Conservation (phyloP, 2,888 invertebrate genomes). For the Ferrisia virgata region DNA sequence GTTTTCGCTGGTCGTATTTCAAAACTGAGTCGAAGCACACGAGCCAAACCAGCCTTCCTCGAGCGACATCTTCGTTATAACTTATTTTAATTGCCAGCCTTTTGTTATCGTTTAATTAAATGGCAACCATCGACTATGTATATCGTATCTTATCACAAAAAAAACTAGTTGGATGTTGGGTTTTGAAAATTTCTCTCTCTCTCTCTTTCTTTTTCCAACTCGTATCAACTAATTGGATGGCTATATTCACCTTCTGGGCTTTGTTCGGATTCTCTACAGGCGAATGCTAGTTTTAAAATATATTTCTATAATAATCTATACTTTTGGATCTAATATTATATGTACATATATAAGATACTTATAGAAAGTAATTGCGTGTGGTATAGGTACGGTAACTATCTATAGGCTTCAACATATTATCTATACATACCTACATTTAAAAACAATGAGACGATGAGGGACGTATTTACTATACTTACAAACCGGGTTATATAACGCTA, state of each 20-base stretch:
- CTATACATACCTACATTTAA: too few relatives aligned
- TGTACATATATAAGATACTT: too few relatives aligned
- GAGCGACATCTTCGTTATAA: slow-evolving; percentile 13
- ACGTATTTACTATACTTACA: too few relatives aligned
- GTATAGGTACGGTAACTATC: not conserved
- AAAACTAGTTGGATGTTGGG: too few relatives aligned
- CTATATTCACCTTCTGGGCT: not conserved
- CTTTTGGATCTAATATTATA: not conserved
- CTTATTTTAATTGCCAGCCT: slow-evolving; percentile 15
- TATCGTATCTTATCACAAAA: too few relatives aligned
- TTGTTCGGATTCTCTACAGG: not conserved
- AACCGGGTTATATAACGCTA: too few relatives aligned
- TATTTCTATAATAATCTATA: not conserved
- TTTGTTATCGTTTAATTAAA: slow-evolving; percentile 26
- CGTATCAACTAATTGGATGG: not conserved
- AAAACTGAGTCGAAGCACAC: not conserved
- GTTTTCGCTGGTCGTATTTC: not conserved
- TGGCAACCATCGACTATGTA: not conserved
- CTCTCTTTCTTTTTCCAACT: not conserved
- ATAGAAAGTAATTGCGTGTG: slow-evolving; percentile 23
- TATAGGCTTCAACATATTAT: too few relatives aligned
- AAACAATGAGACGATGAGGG: too few relatives aligned
- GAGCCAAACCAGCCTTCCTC: not conserved
- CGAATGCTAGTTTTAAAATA: not conserved
- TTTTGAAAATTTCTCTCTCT: too few relatives aligned